phyloP scores from a whole-genome alignment of 2,113 vertebrate genomes.

The Camelus dromedarius region DNA sequence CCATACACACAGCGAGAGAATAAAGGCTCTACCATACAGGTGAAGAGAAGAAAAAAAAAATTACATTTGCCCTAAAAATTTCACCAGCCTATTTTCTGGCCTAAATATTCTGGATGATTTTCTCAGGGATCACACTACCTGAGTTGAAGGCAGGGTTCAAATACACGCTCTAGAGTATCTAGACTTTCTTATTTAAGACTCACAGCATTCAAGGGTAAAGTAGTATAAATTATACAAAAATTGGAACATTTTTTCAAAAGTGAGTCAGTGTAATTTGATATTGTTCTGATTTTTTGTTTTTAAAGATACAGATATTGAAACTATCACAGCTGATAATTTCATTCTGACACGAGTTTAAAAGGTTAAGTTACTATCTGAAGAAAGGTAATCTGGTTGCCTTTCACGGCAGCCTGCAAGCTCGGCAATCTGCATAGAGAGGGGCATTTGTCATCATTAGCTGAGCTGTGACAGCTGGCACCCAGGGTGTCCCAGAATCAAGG shows the following conservation, averaged over 20 bases:
- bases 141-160: neutral
- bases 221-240: neutral
- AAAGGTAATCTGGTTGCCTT: constrained; percentile 91
- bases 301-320: constrained; percentile 85
- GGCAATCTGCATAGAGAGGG: constrained; percentile 97
- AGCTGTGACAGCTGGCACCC: constrained; percentile 99
- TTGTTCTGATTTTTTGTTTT: constrained; percentile 64
- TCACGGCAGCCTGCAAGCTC: constrained; percentile 89
- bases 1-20: neutral
- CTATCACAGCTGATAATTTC: constrained; percentile 84
- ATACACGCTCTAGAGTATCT: neutral
- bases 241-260: neutral
- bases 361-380: constrained; percentile 90
- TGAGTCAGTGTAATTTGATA: constrained; percentile 47
- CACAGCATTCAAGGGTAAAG: constrained; percentile 46
- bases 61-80: neutral
- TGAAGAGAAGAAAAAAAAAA: neutral
- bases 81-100: neutral
- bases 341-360: constrained; percentile 89
- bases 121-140: neutral
- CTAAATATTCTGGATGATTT: neutral
- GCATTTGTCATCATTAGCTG: constrained; percentile 99
- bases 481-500: constrained; percentile 95
- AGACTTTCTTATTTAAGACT: constrained; percentile 54
- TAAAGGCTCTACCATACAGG: neutral